These are phyloP conservation scores for Drosophila ficusphila DNA, from an alignment of 1,140 invertebrate species.

Conservation along the genomic window DNA sequence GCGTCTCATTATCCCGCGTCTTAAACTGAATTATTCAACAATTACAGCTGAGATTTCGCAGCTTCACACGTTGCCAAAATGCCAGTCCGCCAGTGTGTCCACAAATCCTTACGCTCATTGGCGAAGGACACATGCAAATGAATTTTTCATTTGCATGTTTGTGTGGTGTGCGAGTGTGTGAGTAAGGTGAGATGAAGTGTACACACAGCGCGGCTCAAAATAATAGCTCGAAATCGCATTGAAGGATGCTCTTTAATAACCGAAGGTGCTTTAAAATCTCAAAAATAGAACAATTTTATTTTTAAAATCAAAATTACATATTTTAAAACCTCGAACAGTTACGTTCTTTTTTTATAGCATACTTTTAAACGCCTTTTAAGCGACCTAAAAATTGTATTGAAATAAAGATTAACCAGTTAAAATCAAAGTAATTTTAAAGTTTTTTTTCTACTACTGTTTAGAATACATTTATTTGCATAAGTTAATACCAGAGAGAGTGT, in stretches of 20 bases:
- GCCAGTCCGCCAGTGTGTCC: conserved; percentile 51
- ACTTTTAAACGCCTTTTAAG: no score
- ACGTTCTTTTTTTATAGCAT: no score
- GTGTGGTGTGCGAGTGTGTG: conserved; percentile 15
- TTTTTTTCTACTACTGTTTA: not conserved
- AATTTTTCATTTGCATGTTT: conserved; percentile 56
- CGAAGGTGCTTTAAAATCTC: no score
- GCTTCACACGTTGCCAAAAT: conserved; percentile 55
- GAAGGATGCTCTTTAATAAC: no score
- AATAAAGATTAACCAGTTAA: no score
- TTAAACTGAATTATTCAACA: conserved; percentile 63
- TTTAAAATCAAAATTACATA: no score
- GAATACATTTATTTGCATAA: not conserved
- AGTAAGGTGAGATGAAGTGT: conserved; percentile 20
- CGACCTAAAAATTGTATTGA: no score
- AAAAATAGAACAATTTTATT: no score
- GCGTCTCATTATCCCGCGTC: conserved; percentile 48
- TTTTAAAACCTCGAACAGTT: no score
- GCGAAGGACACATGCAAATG: conserved; percentile 61
- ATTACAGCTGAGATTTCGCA: conserved; percentile 57
- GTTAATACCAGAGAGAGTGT: not conserved
- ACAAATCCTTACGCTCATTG: conserved; percentile 59
- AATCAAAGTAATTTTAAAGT: no score
- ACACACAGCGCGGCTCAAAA: conserved; percentile 13
- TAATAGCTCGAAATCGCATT: not conserved